Conservation (phyloP, 2,888 invertebrate species). For the Xanthorhoe spadicearia region DNA sequence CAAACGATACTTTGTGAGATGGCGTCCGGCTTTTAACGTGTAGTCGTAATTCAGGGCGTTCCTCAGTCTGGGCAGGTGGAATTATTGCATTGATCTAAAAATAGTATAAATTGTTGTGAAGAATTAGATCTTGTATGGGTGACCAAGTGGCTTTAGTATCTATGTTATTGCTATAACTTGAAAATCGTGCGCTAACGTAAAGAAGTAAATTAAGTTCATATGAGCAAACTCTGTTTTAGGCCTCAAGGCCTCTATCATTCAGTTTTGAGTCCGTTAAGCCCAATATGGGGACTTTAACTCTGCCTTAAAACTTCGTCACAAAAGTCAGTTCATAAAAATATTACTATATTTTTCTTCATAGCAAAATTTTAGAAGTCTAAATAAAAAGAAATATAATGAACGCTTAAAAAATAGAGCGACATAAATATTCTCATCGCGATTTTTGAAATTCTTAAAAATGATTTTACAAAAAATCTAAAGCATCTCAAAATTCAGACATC, state of each 20-base stretch:
- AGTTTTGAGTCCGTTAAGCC: no score
- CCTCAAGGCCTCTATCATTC: no score
- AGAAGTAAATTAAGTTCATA: no score
- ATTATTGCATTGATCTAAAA: slow-evolving; percentile 35
- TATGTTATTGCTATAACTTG: no score
- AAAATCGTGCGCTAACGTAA: no score
- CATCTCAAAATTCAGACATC: slow-evolving; percentile 18
- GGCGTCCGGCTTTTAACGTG: slow-evolving; percentile 71
- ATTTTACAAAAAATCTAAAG: slow-evolving; percentile 9
- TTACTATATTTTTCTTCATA: no score
- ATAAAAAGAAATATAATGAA: background rate
- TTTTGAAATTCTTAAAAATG: slow-evolving; percentile 17
- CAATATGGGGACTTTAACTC: no score
- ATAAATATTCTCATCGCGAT: background rate
- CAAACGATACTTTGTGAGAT: slow-evolving; percentile 83
- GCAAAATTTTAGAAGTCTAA: background rate
- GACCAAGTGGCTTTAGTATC: no score
- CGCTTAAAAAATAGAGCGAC: background rate
- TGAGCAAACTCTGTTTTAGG: no score
- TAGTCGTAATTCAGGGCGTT: slow-evolving; percentile 68
- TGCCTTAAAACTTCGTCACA: no score
- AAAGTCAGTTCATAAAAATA: no score
- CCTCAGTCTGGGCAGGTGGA: slow-evolving; percentile 47
- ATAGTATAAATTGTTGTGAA: background rate
- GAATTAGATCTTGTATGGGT: background rate